Percentiles rank a stretch among this genome's conserved stretches.
Evolutionary conservation across 2,888 invertebrate species (phyloP).

Genomic region (Osedax fenrisi): DNA sequence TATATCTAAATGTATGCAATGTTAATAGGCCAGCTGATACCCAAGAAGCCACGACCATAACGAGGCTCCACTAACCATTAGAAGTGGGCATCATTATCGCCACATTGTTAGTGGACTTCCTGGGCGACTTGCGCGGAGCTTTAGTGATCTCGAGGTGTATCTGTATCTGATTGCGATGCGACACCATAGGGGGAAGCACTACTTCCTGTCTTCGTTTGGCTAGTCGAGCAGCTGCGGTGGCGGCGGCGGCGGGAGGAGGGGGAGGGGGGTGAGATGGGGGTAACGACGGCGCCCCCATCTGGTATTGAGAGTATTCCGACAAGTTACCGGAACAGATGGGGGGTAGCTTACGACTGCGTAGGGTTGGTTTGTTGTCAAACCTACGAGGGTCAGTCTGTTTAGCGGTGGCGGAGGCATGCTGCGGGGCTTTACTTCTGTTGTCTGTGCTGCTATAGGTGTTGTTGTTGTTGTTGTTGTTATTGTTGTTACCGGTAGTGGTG

Average conservation of each 20-base stretch:
- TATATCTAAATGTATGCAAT: too few relatives aligned
- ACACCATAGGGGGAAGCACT: not conserved
- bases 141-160: not conserved
- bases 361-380: too few relatives aligned
- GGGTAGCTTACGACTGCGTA: too few relatives aligned
- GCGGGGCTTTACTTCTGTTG: too few relatives aligned
- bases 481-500: not conserved
- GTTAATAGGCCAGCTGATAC: too few relatives aligned
- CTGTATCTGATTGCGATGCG: not conserved
- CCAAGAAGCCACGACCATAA: too few relatives aligned
- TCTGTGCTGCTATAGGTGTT: not conserved
- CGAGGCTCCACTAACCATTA: too few relatives aligned
- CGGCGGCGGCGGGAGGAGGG: not conserved
- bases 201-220: not conserved
- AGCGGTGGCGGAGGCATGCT: too few relatives aligned
- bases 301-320: not conserved
- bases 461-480: not conserved
- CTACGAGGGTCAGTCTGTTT: too few relatives aligned
- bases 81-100: too few relatives aligned
- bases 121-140: too few relatives aligned
- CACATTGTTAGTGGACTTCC: too few relatives aligned
- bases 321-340: not conserved
- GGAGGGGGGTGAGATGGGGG: not conserved
- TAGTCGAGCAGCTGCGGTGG: not conserved
- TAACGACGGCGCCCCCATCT: not conserved